phyloP scores from a whole-genome alignment of 2,113 vertebrate genomes.

The Malurus cyaneus region DNA sequence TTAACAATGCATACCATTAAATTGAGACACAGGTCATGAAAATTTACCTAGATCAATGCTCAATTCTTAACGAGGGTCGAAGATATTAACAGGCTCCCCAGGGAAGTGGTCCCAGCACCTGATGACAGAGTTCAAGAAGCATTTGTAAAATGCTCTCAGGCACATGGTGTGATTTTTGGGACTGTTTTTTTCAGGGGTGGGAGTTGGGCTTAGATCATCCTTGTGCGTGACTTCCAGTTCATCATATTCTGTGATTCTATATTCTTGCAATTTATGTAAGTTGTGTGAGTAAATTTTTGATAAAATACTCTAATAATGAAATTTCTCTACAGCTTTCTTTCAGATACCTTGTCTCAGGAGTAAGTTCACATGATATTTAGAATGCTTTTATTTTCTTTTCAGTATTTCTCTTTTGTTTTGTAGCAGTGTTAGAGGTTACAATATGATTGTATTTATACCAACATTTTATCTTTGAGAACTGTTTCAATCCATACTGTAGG shows the following conservation, averaged over 20 bases:
- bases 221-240: background rate
- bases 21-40: background rate
- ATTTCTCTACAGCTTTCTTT: background rate
- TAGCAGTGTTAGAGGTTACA: background rate
- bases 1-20: background rate
- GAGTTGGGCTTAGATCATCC: background rate
- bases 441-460: background rate
- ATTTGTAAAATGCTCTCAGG: background rate
- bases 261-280: background rate
- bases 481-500: background rate
- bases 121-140: background rate
- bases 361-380: background rate
- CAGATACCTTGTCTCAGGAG: background rate
- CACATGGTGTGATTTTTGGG: background rate
- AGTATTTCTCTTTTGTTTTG: background rate
- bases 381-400: background rate
- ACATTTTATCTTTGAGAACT: background rate
- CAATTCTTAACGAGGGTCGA: background rate
- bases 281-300: background rate
- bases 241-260: background rate
- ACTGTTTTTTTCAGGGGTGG: background rate
- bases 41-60: background rate
- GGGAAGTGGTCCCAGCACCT: background rate
- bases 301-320: background rate
- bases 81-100: background rate